phyloP scores from a whole-genome alignment of 2,888 invertebrate species.

The Eupelmus urozonus region DNA sequence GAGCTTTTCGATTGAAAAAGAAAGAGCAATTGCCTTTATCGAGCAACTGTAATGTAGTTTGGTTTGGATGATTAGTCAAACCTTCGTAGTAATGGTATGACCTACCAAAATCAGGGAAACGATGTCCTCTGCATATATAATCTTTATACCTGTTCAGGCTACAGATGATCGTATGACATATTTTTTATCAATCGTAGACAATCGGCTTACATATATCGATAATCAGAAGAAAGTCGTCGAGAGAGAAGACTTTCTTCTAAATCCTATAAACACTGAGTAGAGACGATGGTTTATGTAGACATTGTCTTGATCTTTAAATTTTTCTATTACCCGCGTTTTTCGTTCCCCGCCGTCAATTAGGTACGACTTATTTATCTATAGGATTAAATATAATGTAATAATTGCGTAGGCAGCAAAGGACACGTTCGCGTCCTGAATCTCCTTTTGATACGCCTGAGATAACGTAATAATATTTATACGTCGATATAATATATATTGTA shows the following conservation, averaged over 20 bases:
- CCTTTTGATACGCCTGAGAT: constrained; percentile 68
- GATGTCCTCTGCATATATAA: constrained; percentile 26
- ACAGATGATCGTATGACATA: constrained; percentile 18
- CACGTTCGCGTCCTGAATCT: constrained; percentile 58
- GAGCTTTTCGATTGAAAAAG: constrained; percentile 10
- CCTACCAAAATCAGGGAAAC: constrained; percentile 30
- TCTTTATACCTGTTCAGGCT: constrained; percentile 27
- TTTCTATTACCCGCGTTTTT: constrained; percentile 54
- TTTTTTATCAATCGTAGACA: constrained; percentile 54
- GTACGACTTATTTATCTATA: constrained; percentile 52
- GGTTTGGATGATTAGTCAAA: constrained; percentile 2
- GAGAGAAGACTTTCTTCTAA: constrained; percentile 23
- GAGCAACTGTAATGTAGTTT: constrained; percentile 18
- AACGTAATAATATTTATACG: constrained; percentile 65
- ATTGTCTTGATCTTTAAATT: constrained; percentile 30
- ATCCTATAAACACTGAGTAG: constrained; percentile 35
- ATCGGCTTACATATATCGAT: constrained; percentile 39
- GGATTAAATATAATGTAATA: constrained; percentile 20
- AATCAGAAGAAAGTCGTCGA: constrained; percentile 31
- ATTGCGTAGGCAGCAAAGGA: constrained; percentile 16
- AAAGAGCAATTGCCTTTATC: constrained; percentile 44
- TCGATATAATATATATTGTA: constrained; percentile 58
- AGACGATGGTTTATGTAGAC: constrained; percentile 26
- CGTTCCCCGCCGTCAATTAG: constrained; percentile 54
- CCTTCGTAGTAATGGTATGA: constrained; percentile 2